Percentiles rank a stretch among this genome's conserved stretches.
Conservation (phyloP, 2,113 vertebrate species). For the Barnardius zonarius region DNA sequence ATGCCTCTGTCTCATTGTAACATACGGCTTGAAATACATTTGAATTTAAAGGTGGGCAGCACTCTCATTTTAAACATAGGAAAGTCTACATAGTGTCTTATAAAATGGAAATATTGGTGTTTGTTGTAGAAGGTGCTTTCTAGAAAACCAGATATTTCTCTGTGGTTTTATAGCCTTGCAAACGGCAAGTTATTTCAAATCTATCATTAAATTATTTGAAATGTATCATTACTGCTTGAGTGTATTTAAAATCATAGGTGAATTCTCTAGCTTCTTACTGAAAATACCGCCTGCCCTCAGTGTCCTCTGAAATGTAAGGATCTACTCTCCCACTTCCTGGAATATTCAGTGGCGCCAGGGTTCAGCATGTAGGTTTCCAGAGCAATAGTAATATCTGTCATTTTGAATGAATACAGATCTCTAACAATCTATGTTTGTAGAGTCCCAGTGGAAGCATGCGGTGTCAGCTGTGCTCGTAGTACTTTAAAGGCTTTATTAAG, state of each 20-base stretch:
- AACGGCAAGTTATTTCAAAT: background rate
- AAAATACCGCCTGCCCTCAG: background rate
- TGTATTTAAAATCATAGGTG: background rate
- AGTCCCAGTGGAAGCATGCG: constrained; percentile 44
- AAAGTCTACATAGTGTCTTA: background rate
- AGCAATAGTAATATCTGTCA: constrained; percentile 47
- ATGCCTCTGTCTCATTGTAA: background rate
- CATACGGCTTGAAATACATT: background rate
- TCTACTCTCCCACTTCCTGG: background rate
- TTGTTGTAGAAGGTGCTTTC: background rate
- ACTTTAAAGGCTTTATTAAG: constrained; percentile 62
- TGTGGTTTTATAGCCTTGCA: background rate
- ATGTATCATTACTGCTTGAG: background rate
- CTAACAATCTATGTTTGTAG: constrained; percentile 42
- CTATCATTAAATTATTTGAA: background rate
- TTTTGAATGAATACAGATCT: constrained; percentile 64
- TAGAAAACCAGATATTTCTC: background rate
- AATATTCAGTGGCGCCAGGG: background rate
- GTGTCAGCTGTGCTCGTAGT: constrained; percentile 36
- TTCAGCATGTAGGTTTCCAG: constrained; percentile 17
- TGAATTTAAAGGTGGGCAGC: background rate
- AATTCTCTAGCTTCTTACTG: background rate
- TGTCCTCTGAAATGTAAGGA: background rate
- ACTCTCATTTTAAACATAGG: background rate
- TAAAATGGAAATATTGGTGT: background rate